phyloP scores from a whole-genome alignment of 2,888 invertebrate genomes.

The Nebria brevicollis region DNA sequence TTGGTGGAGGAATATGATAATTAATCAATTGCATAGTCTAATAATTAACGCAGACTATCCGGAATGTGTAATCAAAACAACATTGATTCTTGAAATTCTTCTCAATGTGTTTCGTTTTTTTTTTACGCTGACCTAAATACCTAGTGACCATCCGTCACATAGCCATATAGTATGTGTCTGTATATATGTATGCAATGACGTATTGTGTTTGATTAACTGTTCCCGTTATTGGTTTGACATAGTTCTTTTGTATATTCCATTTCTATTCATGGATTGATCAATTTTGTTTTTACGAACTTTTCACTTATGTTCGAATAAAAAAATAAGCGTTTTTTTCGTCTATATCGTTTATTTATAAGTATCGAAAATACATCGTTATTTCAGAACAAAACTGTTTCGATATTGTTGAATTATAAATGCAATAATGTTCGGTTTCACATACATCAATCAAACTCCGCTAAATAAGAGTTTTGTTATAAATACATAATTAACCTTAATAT shows the following conservation, averaged over 20 bases:
- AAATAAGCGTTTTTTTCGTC: background rate
- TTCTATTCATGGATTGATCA: background rate
- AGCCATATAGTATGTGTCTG: background rate
- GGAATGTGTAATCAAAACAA: background rate
- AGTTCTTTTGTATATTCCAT: slow-evolving; percentile 21
- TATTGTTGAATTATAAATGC: background rate
- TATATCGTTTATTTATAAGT: background rate
- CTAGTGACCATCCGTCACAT: slow-evolving; percentile 25
- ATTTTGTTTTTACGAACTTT: background rate
- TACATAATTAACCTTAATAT: background rate
- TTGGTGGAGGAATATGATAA: background rate
- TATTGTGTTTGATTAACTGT: background rate
- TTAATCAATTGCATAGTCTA: background rate
- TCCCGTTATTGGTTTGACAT: slow-evolving; percentile 29
- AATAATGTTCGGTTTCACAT: background rate
- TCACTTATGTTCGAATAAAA: background rate
- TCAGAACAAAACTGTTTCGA: background rate
- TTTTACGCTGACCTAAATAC: slow-evolving; percentile 29
- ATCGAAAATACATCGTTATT: background rate
- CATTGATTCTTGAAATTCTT: background rate
- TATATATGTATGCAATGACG: background rate
- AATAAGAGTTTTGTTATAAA: background rate
- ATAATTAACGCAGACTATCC: background rate
- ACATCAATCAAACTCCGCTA: background rate
- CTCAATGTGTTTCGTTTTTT: background rate